Percentiles rank a stretch among this genome's conserved stretches.
These are phyloP conservation scores for Calonectris borealis DNA, from an alignment of 2,113 vertebrate genomes.

Conservation along the genomic window DNA sequence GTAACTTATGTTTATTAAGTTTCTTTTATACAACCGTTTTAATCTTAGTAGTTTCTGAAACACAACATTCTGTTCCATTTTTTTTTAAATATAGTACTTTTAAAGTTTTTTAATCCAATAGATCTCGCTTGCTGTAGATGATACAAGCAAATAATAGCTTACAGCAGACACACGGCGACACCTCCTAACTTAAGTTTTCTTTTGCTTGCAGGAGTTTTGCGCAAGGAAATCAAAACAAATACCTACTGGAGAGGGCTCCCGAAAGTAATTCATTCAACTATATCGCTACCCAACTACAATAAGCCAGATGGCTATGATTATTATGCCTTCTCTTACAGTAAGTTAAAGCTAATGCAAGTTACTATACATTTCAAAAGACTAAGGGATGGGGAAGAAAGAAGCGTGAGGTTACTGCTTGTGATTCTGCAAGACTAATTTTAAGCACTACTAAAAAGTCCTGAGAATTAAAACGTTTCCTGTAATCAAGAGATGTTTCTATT, in stretches of 20 bases:
- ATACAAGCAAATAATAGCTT: neutral
- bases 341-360: constrained; percentile 38
- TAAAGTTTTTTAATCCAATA: neutral
- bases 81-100: neutral
- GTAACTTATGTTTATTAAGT: neutral
- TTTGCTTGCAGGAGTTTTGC: constrained; percentile 73
- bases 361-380: neutral
- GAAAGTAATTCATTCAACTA: constrained; percentile 79
- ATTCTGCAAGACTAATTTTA: neutral
- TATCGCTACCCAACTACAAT: constrained; percentile 81
- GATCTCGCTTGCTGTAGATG: neutral
- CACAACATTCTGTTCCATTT: neutral
- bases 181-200: neutral
- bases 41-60: neutral
- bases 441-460: neutral
- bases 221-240: constrained; percentile 71
- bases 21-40: neutral
- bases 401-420: neutral
- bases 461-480: neutral
- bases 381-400: neutral
- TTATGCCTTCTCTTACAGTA: constrained; percentile 87
- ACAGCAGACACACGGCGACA: neutral
- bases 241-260: constrained; percentile 87
- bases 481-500: neutral
- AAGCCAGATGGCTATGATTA: constrained; percentile 88